Evolutionary conservation across 2,888 invertebrate genomes (phyloP), one percentile per base, ranked within the genome.

Genomic region (Diabrotica balteata): DNA sequence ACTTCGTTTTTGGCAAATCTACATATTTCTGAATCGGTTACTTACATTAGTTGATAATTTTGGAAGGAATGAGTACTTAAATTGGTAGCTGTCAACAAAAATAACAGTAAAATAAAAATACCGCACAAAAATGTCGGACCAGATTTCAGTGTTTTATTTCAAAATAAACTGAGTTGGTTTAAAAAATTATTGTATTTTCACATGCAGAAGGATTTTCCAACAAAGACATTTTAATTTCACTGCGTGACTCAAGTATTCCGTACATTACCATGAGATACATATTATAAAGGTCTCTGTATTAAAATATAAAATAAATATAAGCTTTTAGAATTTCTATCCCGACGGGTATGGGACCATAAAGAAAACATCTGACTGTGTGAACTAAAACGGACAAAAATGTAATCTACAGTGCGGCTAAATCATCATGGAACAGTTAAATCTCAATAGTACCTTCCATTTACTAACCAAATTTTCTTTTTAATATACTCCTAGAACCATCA

Each of bases 71-170:
- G 17, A 59, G 58, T 58, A 60, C 67, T 63, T 70, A 65, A 58
- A 66, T 55, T 51, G 53, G 70, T 64, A 65, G 62, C 69, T 69
- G 69, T 61, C 69, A 69, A 69, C 67, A 69, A 67, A 69, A 66
- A 68, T 64, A 67, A 51, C 10, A 17, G 9, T 11, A 60, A 59
- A 51, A 60, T 60, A 60, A 51, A 64, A 58, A 64, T 42, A 52
- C 10, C 57, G 49, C 42, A 57, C 32, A 58, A 50, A 50, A 50
- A 59, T 32, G n/a, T 59, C 10, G 2, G 59, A 50, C 50, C 50
- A 50, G 59, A 50, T 50, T 11, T 47, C n/a, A n/a, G 7, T 32
- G 32, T 32, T 32, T 32, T 32, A 32, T 32, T 32, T 32, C 32
- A 4, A 32, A 32, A 32, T 32, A 32, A 32, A 1, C 32, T 2